Conservation (phyloP, 2,797 vertebrate genomes). For the Kryptopterus vitreolus region DNA sequence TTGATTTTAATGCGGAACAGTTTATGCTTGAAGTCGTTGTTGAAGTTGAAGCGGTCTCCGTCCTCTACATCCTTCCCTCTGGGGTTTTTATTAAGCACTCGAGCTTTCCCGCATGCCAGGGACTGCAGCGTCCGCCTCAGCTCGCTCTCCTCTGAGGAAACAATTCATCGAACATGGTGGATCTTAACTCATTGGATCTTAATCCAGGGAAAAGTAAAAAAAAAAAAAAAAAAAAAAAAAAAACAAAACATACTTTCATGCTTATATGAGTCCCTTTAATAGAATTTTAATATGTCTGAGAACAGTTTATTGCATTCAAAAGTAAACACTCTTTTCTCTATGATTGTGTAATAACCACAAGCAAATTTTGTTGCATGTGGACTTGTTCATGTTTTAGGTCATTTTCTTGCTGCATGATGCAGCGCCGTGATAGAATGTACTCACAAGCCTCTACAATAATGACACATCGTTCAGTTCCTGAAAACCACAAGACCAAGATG, state of each 20-base stretch:
- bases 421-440: not conserved
- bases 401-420: not conserved
- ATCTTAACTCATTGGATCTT: not conserved
- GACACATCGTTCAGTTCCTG: not conserved
- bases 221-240: too few species aligned
- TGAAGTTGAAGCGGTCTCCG: slow-evolving; percentile 95
- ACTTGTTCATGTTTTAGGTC: not conserved
- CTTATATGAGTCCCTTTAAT: not conserved
- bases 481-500: not conserved
- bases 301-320: not conserved
- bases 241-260: not conserved
- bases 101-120: slow-evolving; percentile 94
- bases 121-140: slow-evolving; percentile 93
- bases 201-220: too few species aligned
- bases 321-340: not conserved
- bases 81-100: slow-evolving; percentile 91
- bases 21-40: slow-evolving; percentile 97
- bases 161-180: not conserved
- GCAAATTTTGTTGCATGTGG: not conserved
- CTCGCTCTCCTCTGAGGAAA: slow-evolving; percentile 88
- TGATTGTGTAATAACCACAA: not conserved
- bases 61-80: slow-evolving; percentile 99
- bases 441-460: not conserved
- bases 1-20: slow-evolving; percentile 99
- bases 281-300: not conserved